Base-by-base conservation (phyloP, 2,113 vertebrate genomes). In the Oplegnathus fasciatus region DNA sequence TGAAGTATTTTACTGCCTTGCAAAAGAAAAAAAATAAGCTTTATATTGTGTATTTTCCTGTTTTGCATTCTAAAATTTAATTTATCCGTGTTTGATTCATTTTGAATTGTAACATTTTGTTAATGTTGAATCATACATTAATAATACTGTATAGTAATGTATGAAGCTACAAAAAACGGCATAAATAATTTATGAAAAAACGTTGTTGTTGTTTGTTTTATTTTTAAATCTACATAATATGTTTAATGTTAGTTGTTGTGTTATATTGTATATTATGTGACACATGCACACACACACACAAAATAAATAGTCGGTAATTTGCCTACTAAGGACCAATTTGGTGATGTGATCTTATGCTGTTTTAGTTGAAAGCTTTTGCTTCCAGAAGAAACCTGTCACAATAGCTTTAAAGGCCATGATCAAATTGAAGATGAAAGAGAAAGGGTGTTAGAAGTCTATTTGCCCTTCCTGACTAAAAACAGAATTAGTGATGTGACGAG, bases 391-490 rank as follows among this genome's bases (percentile, higher is more conserved):
- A 17, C 13, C 10, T 22, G 67, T 75, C 32, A 44, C n/a, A 70
- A 30, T 15, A 22, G 6, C 30, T 48, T 30, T 26, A 14, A 34
- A 40, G n/a, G 2, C 24, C 30, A 0, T 10, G 15, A 22, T 60
- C 10, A 37, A 30, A 60, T 11, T 15, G 1, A 37, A 64, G 11
- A 24, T 64, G 10, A 28, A 80, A 66, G 54, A 70, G 52, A 50
- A 83, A 79, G 57, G 10, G 46, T 28, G 44, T 20, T 60, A 22
- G 4, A 62, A 68, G 50, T 62, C 37, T 44, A 0, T 67, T 28
- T 74, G 44, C 9, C 15, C 37, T 34, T 42, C 44, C 4, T 48
- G 54, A 62, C 80, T 85, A 83, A 89, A 90, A 91, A 89, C 79
- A 88, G 88, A 78, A 64, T 52, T 28, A 74, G 8, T 52, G 65